These are phyloP conservation scores for Pluvianellus socialis DNA, from an alignment of 2,113 vertebrate species.

Conservation along the genomic window DNA sequence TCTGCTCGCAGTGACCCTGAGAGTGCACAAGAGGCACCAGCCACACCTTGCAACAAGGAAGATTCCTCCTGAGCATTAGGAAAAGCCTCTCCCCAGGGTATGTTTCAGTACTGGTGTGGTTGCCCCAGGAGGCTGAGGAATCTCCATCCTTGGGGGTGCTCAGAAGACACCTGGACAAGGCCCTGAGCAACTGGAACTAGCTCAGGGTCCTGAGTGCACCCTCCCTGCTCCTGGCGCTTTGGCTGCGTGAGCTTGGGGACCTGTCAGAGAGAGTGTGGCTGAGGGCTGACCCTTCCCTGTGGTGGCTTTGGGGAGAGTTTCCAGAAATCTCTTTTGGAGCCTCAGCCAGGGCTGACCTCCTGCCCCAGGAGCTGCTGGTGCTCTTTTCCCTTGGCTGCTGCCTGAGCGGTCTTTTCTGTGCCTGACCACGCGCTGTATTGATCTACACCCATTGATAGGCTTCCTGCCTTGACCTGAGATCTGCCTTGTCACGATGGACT, in stretches of 20 bases:
- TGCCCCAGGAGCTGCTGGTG: not conserved
- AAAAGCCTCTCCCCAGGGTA: not conserved
- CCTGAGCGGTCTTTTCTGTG: not conserved
- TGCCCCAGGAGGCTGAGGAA: not conserved
- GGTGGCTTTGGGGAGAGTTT: not conserved
- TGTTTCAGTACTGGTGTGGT: not conserved
- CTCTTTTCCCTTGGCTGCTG: not conserved
- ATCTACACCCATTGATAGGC: not conserved
- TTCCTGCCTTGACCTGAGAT: not conserved
- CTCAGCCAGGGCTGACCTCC: not conserved
- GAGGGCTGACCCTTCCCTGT: not conserved
- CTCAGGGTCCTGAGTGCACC: not conserved
- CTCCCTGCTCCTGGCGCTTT: not conserved
- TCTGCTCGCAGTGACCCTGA: not conserved
- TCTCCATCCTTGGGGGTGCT: not conserved
- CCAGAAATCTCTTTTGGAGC: not conserved
- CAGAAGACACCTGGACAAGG: not conserved
- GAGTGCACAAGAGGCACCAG: not conserved
- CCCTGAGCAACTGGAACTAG: not conserved
- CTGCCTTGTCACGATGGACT: not conserved
- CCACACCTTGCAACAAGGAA: not conserved
- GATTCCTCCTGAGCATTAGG: not conserved
- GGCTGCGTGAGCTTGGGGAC: rapidly evolving
- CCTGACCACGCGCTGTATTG: not conserved
- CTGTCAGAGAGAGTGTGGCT: not conserved